phyloP scores from a whole-genome alignment of 2,888 invertebrate genomes.

The Xylocampa areola region DNA sequence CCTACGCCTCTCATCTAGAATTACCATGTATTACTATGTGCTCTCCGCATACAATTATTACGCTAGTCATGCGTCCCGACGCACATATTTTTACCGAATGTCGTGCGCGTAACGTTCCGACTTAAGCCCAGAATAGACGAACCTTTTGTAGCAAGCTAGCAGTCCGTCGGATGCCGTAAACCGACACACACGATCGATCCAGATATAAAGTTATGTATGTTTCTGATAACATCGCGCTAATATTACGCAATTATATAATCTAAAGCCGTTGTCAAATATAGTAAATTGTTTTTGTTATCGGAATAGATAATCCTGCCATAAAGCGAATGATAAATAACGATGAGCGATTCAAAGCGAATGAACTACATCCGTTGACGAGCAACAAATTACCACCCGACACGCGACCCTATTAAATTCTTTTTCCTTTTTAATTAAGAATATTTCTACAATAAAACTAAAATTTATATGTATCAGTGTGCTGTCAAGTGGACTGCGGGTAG shows the following conservation, averaged over 20 bases:
- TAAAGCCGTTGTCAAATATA: constrained; percentile 5
- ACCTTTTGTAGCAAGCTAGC: constrained; percentile 23
- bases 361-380: constrained; percentile 30
- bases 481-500: constrained; percentile 17
- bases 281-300: constrained; percentile 23
- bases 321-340: constrained; percentile 20
- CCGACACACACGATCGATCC: constrained; percentile 31
- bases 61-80: constrained; percentile 54
- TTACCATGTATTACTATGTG: constrained; percentile 35
- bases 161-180: constrained; percentile 39
- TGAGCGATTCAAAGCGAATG: constrained; percentile 16
- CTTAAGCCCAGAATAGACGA: constrained; percentile 52
- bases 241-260: constrained; percentile 14
- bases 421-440: constrained; percentile 18
- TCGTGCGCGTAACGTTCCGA: constrained; percentile 47
- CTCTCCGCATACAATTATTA: constrained; percentile 55
- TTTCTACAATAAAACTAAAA: constrained; percentile 35
- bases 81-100: constrained; percentile 63
- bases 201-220: constrained; percentile 1
- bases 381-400: constrained; percentile 35
- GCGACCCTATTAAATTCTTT: constrained; percentile 20
- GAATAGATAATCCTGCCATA: constrained; percentile 26
- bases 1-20: constrained; percentile 46
- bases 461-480: constrained; percentile 30
- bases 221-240: constrained; percentile 6